These are phyloP conservation scores for Leucophenga montana DNA, from an alignment of 2,888 invertebrate species.

Conservation along the genomic window DNA sequence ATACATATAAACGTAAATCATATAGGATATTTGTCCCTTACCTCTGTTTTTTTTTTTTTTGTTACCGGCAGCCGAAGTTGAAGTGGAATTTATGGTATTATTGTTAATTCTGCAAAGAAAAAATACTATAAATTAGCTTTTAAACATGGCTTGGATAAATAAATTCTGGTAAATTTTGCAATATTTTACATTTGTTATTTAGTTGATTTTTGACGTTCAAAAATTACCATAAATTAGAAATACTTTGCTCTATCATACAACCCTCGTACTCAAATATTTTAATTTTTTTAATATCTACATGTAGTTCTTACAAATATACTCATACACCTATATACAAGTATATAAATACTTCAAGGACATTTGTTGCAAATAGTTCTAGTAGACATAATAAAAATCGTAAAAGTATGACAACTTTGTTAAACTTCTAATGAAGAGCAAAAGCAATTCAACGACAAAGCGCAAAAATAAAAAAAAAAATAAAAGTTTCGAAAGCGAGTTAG, in stretches of 20 bases:
- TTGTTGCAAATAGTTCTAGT: slow-evolving; percentile 18
- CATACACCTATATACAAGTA: neutral
- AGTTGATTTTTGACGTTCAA: too few relatives aligned
- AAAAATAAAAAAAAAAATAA: neutral
- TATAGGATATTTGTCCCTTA: slow-evolving; percentile 52
- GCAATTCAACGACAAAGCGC: neutral
- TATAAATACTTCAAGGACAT: slow-evolving; percentile 4
- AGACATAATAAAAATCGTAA: slow-evolving; percentile 23
- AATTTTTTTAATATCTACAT: slow-evolving; percentile 33
- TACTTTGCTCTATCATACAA: too few relatives aligned
- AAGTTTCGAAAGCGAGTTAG: slow-evolving; percentile 51
- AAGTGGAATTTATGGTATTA: slow-evolving; percentile 41
- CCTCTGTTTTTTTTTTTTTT: slow-evolving; percentile 45
- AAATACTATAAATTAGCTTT: neutral
- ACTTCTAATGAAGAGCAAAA: slow-evolving; percentile 41
- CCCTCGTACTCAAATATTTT: too few relatives aligned
- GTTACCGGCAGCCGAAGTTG: slow-evolving; percentile 33
- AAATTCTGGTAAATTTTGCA: too few relatives aligned
- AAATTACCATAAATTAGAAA: too few relatives aligned
- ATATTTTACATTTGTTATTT: too few relatives aligned
- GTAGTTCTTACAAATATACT: slow-evolving; percentile 30
- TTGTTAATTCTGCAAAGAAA: slow-evolving; percentile 49
- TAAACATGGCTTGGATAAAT: too few relatives aligned
- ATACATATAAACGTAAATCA: slow-evolving; percentile 39
- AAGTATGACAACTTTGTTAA: slow-evolving; percentile 40